phyloP scores from a whole-genome alignment of 2,888 invertebrate species.

The Carterocephalus palaemon region DNA sequence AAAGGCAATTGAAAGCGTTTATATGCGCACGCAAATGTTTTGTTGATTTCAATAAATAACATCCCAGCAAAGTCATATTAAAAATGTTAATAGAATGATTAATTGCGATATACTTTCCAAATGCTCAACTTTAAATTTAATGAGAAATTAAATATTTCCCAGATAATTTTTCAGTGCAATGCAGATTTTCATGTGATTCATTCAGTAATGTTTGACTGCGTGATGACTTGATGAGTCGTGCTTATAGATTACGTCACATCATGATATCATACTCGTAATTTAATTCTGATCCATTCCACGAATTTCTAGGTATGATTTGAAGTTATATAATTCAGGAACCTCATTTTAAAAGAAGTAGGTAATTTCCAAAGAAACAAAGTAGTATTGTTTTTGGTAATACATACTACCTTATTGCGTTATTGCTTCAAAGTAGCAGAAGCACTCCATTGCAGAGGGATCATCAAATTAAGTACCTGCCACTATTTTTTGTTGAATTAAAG shows the following conservation, averaged over 20 bases:
- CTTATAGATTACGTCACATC: constrained; percentile 7
- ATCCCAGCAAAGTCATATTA: too few species aligned
- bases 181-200: constrained; percentile 10
- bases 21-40: not conserved
- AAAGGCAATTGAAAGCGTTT: not conserved
- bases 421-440: too few species aligned
- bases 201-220: constrained; percentile 1
- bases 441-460: too few species aligned
- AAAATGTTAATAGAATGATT: not conserved
- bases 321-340: too few species aligned
- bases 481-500: constrained; percentile 5
- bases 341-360: too few species aligned
- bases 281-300: too few species aligned
- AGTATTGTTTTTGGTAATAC: too few species aligned
- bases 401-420: too few species aligned
- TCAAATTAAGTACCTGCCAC: constrained; percentile 1
- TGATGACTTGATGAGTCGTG: not conserved
- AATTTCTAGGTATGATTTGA: too few species aligned
- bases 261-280: too few species aligned
- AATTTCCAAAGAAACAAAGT: too few species aligned
- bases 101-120: not conserved
- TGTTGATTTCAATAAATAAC: constrained; percentile 2
- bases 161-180: constrained; percentile 1
- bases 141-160: not conserved
- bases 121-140: not conserved